Evolutionary conservation across 64 coral and sea anemone species (phyloP).

Genomic region (Cladopsammia gracilis): DNA sequence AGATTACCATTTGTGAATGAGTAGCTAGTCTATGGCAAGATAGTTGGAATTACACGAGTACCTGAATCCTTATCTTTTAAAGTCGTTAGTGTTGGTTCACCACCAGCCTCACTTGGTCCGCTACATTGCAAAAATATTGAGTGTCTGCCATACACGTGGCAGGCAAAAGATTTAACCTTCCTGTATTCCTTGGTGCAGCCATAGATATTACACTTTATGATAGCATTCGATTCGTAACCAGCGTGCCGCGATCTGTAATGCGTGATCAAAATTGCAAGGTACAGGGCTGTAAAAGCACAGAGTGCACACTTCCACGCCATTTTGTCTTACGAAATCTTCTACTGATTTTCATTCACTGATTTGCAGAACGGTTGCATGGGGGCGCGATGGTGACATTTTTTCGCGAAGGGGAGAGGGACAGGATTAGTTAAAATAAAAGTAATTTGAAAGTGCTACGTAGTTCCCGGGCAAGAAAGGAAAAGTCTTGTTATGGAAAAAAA

Average conservation of each 20-base stretch:
- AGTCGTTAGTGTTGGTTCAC: background rate
- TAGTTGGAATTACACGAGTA: too few species aligned
- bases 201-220: background rate
- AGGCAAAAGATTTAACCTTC: background rate
- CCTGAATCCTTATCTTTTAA: background rate
- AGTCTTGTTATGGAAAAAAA: too few species aligned
- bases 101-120: conserved; percentile 10
- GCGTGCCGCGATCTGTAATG: background rate
- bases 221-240: background rate
- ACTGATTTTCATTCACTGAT: background rate
- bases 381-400: background rate
- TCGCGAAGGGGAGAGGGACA: background rate
- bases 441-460: background rate
- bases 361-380: background rate
- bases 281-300: background rate
- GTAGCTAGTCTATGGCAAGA: background rate
- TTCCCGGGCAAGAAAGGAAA: background rate
- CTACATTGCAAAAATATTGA: background rate
- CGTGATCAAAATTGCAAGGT: background rate
- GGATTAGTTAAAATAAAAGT: background rate
- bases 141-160: background rate
- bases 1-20: too few species aligned
- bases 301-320: conserved; percentile 12
- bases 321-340: background rate
- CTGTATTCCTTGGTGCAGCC: background rate